Base-by-base conservation (phyloP, 2,113 vertebrate genomes). In the Tricholaema leucomelas region DNA sequence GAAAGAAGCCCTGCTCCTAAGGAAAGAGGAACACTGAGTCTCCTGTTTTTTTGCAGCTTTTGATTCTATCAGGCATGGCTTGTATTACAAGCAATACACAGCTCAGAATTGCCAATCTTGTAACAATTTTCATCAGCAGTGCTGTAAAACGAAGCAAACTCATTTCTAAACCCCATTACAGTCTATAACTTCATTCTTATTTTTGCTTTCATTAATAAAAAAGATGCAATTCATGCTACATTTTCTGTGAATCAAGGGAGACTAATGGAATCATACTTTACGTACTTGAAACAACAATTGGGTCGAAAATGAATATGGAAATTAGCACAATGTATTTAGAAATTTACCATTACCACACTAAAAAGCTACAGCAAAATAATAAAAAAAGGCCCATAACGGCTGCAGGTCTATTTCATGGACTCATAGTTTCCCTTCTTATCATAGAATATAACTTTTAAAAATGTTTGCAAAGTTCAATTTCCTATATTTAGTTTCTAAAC, bases 191-290 rank as follows among this genome's bases (percentile, higher is more conserved):
- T 92, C 35, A 48, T 91, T 86, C 73, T 73, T 87, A 63, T 58
- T 93, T 88, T 87, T 63, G 30, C 48, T 73, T 94, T 82, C 36
- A 76, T 85, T 79, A 92, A 91, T 59, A 91, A 82, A 85, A 87
- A 87, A 79, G 35, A 66, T 10, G 66, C 46, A 81, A 66, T 67
- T 56, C 59, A 59, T 55, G 63, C 50, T 44, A 65, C 21, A 27
- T 56, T 87, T 91, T 91, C 64, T 91, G 27, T 69, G 55, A 95
- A 79, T 90, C 85, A 91, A 18, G 72, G 52, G 81, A 87, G 20
- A 64, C 85, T 70, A 85, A 81, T 67, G 15, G 67, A 76, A 92
- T 73, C 52, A 60, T 54, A 82, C 44, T 61, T 84, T 46, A 66
- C 25, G 85, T 52, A 71, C 7, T 64, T 85, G 81, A 72, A 56